phyloP scores from a whole-genome alignment of 2,113 vertebrate species.

The Carassius auratus region DNA sequence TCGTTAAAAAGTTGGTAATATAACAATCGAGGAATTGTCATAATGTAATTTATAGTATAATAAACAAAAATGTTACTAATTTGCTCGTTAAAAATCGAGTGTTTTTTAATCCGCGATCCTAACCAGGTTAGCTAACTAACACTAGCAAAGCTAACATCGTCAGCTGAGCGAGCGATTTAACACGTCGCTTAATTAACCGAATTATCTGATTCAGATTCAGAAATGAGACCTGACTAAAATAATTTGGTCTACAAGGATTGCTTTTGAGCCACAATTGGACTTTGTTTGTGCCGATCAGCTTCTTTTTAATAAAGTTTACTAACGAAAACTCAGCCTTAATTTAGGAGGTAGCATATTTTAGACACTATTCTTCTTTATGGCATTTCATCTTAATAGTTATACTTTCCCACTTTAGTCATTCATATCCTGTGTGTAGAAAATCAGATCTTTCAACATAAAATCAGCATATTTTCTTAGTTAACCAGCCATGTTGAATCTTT shows the following conservation, averaged over 20 bases:
- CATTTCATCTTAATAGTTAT: not conserved
- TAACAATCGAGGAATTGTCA: slow-evolving; percentile 40
- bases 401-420: not conserved
- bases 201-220: not conserved
- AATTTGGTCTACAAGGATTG: not conserved
- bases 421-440: not conserved
- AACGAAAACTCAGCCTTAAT: not conserved
- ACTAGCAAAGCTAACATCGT: slow-evolving; percentile 25
- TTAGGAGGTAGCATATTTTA: not conserved
- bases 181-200: not conserved
- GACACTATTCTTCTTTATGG: not conserved
- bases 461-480: not conserved
- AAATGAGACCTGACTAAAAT: no score
- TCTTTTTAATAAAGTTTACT: not conserved
- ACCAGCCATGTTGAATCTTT: slow-evolving; percentile 61
- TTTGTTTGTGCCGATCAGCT: not conserved
- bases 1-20: slow-evolving; percentile 3
- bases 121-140: slow-evolving; percentile 34
- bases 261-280: not conserved
- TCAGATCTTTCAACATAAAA: not conserved
- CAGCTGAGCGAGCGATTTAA: not conserved
- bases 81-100: not conserved
- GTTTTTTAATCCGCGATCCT: slow-evolving; percentile 8
- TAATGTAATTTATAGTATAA: slow-evolving; percentile 33
- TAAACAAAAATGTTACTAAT: not conserved